Base-by-base conservation (phyloP, 2,888 invertebrate genomes). In the Rhynchonema sp. region DNA sequence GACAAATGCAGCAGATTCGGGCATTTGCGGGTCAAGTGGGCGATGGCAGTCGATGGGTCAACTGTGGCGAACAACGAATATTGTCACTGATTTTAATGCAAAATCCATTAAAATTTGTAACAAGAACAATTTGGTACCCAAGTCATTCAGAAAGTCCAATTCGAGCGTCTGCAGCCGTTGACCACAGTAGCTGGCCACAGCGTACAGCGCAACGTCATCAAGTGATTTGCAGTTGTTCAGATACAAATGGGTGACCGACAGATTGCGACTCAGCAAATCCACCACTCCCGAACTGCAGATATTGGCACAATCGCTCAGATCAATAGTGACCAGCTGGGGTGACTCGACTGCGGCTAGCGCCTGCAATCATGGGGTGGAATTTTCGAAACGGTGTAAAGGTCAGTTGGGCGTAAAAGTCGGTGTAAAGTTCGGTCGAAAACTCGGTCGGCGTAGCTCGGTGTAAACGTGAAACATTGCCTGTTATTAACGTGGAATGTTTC, bases 1-100 rank as follows among this genome's bases (percentile, higher is more conserved):
- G 70, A 71, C 46, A 71, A 64, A 53, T 68, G 68, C 6, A 63
- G 59, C 20, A 71, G 62, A 59, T 70, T 69, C 23, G 69, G 68
- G 62, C 71, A 71, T 23, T 62, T 61, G 6, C 61, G 60, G n/a
- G 69, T 67, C 53, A 71, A 63, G 57, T 67, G 64, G 49, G 62
- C 61, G 25, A 72, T 62, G 28, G 68, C 64, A 13, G 63, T 60
- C n/a, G 65, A 63, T 22, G 70, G 69, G 55, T 71, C 69, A 23
- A 23, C n/a, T n/a, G n/a, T n/a, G n/a, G n/a, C n/a, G n/a, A n/a
- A n/a, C n/a, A n/a, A n/a, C n/a, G n/a, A n/a, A n/a, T n/a, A n/a
- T n/a, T n/a, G n/a, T n/a, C n/a, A n/a, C n/a, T n/a, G n/a, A n/a
- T n/a, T n/a, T n/a, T n/a, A n/a, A n/a, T n/a, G n/a, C n/a, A n/a